Evolutionary conservation across 2,113 vertebrate species (phyloP), one percentile per base, ranked within the genome.

Genomic region (Vanacampus margaritifer): DNA sequence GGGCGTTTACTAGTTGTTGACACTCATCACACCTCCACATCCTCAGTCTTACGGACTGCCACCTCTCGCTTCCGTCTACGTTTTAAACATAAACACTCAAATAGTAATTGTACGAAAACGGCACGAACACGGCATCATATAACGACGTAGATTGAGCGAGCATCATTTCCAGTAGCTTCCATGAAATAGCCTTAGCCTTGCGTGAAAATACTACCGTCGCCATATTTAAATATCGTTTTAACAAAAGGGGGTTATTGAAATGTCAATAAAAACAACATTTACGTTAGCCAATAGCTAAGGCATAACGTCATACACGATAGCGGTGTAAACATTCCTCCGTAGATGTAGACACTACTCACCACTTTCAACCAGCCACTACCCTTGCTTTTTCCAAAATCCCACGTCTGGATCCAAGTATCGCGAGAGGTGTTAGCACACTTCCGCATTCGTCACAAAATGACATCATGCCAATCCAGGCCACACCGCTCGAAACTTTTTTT

Each of bases 1-100:
- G 85, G 85, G 88, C 85, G 88, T 75, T 6, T 85, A 74, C 85
- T 76, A 69, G 45, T 79, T 89, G 85, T 88, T 87, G 84, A 88
- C 82, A 87, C 50, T 41, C 36, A 72, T 69, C 16, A 71, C 23
- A 68, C 46, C 5, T 0, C 1, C 26, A 68, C 39, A 5, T 1
- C 1, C 23, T 69, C 58, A 23, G 61, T 8, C 24, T 14, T 43
- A 19, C 50, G 51, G 36, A 12, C 63, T 9, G 39, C 26, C 39
- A 26, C 7, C 6, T 62, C 12, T 62, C n/a, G 23, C 14, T 26
- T 2, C 13, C 7, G 6, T 62, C 14, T 16, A 26, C 2, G 23
- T 26, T 45, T 43, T 24, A 14, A 43, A 43, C n/a, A 17, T 0
- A 17, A 45, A 43, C 36, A n/a, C n/a, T 24, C 10, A 1, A 57